Evolutionary conservation across 1,140 invertebrate genomes (phyloP).

Genomic region (Micrasema minimum): DNA sequence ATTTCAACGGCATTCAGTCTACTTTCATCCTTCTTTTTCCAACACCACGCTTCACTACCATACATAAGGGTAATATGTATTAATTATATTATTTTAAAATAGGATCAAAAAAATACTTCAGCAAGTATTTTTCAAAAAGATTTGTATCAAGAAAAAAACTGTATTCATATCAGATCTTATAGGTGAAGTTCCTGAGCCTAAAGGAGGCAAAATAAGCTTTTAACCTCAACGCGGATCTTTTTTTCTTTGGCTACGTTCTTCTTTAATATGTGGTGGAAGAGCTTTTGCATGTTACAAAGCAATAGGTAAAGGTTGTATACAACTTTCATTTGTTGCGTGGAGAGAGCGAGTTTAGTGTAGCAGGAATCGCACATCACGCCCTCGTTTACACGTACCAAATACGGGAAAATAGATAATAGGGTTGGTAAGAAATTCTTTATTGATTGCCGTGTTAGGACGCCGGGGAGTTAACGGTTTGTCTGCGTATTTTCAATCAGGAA

Average conservation of each 20-base stretch:
- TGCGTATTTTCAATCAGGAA: background rate
- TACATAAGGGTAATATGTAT: too few relatives aligned
- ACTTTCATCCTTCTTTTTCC: too few relatives aligned
- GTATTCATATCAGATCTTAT: constrained; percentile 17
- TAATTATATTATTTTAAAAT: too few relatives aligned
- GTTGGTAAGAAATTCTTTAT: background rate
- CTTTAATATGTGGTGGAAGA: constrained; percentile 22
- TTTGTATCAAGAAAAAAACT: too few relatives aligned
- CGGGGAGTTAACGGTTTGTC: background rate
- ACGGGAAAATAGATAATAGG: constrained; percentile 24
- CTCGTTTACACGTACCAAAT: constrained; percentile 28
- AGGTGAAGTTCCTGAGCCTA: constrained; percentile 3
- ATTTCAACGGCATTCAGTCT: too few relatives aligned
- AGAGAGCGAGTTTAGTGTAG: constrained; percentile 26
- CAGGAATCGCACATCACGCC: constrained; percentile 20
- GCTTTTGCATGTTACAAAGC: constrained; percentile 40
- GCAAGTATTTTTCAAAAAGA: too few relatives aligned
- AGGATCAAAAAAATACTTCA: too few relatives aligned
- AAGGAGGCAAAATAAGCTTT: constrained; percentile 7
- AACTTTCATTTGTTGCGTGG: constrained; percentile 27
- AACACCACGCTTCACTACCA: too few relatives aligned
- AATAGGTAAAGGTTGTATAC: constrained; percentile 26
- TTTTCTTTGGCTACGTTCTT: background rate
- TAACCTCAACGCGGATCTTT: constrained; percentile 7
- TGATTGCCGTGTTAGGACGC: background rate